Evolutionary conservation across 1,140 invertebrate genomes (phyloP), one percentile per base, ranked within the genome.

Genomic region (Mamestra configurata): DNA sequence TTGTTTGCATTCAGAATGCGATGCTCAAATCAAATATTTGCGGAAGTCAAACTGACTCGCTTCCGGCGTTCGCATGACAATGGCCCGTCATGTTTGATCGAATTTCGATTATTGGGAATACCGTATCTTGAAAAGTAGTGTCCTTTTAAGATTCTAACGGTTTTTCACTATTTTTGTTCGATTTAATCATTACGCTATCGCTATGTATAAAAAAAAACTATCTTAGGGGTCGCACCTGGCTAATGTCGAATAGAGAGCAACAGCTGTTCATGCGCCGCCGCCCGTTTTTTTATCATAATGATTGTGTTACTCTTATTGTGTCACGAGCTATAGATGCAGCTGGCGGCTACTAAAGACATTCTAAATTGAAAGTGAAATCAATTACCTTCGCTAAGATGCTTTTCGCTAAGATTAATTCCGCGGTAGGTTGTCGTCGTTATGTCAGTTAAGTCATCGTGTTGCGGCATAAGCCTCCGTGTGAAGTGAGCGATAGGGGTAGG

Each of bases 181-280:
- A 27, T 40, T 40, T 40, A 27, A 40, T 75, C 20, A n/a, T 24
- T 13, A 37, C 8, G 46, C 37, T n/a, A 35, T 7, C 15, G 27
- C 61, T 46, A n/a, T n/a, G n/a, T n/a, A n/a, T n/a, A n/a, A 55
- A 59, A 59, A 66, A 59, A 59, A 66, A 43, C 27, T 64, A 20
- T 35, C 22, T 35, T n/a, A 53, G 22, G 70, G 68, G 40, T 53
- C 77, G 53, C 82, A 86, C 82, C 84, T 84, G 83, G 85, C 79
- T 43, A 46, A 66, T 73, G 59, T 51, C 13, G 71, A 40, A 75
- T 75, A 22, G 70, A 71, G 20, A 78, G 53, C 79, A 77, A 76
- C 84, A 86, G 84, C 82, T 86, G 84, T 79, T 64, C 64, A 49
- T 75, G 37, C 76, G 76, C 27, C 70, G 64, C 76, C 64, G 18